Conservation (phyloP, 2,888 invertebrate species). For the Leucophenga maculata region DNA sequence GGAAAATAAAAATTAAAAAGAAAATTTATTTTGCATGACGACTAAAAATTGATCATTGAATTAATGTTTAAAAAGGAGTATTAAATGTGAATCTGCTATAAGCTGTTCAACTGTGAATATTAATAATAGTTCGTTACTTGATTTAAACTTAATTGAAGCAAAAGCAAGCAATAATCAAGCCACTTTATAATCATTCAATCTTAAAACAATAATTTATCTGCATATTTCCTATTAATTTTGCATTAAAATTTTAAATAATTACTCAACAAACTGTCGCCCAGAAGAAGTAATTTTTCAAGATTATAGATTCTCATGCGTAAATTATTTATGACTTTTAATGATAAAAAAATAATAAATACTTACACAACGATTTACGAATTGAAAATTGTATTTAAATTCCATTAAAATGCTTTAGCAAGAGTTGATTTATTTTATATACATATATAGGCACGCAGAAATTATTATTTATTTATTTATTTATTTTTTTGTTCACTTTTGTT, state of each 20-base stretch:
- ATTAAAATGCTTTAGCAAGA: background rate
- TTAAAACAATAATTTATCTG: background rate
- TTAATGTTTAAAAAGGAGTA: too few relatives aligned
- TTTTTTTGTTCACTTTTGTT: background rate
- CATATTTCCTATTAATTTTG: background rate
- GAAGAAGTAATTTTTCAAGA: constrained; percentile 31
- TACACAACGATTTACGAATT: constrained; percentile 12
- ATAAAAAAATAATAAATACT: constrained; percentile 11
- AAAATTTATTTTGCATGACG: too few relatives aligned
- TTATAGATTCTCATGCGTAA: background rate
- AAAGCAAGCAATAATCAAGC: too few relatives aligned
- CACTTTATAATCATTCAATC: background rate
- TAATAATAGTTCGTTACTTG: too few relatives aligned
- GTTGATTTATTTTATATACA: constrained; percentile 9
- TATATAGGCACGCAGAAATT: background rate
- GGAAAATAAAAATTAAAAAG: too few relatives aligned
- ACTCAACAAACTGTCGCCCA: constrained; percentile 27
- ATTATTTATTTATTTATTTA: constrained; percentile 17
- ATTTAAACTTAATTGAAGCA: too few relatives aligned
- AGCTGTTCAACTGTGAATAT: too few relatives aligned
- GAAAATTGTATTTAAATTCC: constrained; percentile 16
- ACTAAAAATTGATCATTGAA: too few relatives aligned
- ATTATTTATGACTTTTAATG: background rate
- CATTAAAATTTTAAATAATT: constrained; percentile 47
- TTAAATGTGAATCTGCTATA: too few relatives aligned